A percentile compares a stretch with the other conserved stretches of the same genome.
phyloP scores from a whole-genome alignment of 1,140 invertebrate genomes.

The Drosophila repleta region DNA sequence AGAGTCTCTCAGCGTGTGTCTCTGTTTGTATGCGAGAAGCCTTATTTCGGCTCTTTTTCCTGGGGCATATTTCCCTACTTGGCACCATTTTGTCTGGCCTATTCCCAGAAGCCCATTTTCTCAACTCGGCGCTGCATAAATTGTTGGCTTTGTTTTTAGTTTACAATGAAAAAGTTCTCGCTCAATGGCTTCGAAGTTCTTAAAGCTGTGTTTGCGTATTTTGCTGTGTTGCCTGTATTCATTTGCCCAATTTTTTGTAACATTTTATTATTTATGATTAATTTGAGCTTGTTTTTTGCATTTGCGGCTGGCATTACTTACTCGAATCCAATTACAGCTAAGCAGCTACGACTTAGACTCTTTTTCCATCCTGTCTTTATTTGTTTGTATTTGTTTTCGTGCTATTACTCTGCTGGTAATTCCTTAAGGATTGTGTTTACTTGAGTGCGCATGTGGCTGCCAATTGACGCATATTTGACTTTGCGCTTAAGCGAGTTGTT shows the following conservation, averaged over 20 bases:
- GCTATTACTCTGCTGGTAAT: conserved; percentile 76
- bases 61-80: conserved; percentile 12
- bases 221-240: conserved; percentile 38
- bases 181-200: conserved; percentile 31
- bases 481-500: conserved; percentile 51
- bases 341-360: conserved; percentile 55
- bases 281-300: conserved; percentile 32
- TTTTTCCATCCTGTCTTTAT: conserved; percentile 1
- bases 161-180: conserved; percentile 46
- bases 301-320: conserved; percentile 18
- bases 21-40: conserved; percentile 17
- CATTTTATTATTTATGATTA: conserved; percentile 75
- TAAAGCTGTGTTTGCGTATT: conserved; percentile 19
- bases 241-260: conserved; percentile 54
- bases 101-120: conserved; percentile 66
- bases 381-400: conserved; percentile 30
- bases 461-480: conserved; percentile 81
- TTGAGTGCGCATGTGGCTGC: conserved; percentile 80
- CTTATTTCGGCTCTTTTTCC: conserved; percentile 27
- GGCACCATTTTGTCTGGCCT: conserved; percentile 31
- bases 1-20: conserved; percentile 16
- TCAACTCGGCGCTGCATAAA: conserved; percentile 67
- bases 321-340: conserved; percentile 66
- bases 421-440: conserved; percentile 78
- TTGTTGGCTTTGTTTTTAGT: conserved; percentile 53